phyloP scores from a whole-genome alignment of 92 coral and sea anemone species.

The Porites lobata region DNA sequence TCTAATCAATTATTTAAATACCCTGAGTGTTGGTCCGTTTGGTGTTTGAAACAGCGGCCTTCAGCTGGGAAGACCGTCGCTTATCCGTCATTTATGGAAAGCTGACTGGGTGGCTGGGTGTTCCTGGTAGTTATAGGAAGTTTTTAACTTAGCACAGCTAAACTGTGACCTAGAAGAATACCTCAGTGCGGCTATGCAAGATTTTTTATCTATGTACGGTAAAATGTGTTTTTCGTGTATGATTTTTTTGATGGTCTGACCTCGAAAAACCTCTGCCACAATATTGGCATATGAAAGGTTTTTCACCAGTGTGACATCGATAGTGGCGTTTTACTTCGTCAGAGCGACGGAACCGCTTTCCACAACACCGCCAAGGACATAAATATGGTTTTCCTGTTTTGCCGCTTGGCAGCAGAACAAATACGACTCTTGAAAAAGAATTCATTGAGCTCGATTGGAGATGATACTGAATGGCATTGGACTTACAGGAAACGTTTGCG shows the following conservation, averaged over 20 bases:
- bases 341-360: neutral
- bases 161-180: too few relatives aligned
- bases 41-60: too few relatives aligned
- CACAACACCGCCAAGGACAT: slow-evolving; percentile 13
- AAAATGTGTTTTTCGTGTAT: neutral
- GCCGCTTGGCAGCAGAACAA: neutral
- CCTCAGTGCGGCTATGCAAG: too few relatives aligned
- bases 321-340: slow-evolving; percentile 1
- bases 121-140: too few relatives aligned
- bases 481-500: neutral
- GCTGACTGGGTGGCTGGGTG: too few relatives aligned
- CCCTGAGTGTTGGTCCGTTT: too few relatives aligned
- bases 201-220: too few relatives aligned
- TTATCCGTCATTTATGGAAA: too few relatives aligned
- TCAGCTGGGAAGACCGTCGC: too few relatives aligned
- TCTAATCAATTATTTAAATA: too few relatives aligned
- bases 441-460: neutral
- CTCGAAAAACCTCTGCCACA: slow-evolving; percentile 9
- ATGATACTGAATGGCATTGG: neutral
- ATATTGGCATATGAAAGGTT: neutral
- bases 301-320: slow-evolving; percentile 14
- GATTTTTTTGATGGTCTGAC: slow-evolving; percentile 14
- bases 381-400: neutral
- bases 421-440: neutral
- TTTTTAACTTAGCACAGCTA: too few relatives aligned